Percentiles rank a stretch among this genome's conserved stretches.
phyloP scores from a whole-genome alignment of 1,140 invertebrate genomes.

The Metopolophium dirhodum region DNA sequence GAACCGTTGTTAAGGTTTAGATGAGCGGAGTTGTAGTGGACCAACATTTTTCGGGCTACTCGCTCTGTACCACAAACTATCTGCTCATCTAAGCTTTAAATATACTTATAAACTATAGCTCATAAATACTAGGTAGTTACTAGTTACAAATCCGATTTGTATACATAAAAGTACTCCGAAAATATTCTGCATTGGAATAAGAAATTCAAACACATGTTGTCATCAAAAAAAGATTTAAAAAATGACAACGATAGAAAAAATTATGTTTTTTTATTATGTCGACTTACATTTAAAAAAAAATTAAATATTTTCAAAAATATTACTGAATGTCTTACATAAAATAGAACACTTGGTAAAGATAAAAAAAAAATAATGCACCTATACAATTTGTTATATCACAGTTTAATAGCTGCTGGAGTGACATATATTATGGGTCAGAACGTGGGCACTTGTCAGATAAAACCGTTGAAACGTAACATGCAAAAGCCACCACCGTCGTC shows the following conservation, averaged over 20 bases:
- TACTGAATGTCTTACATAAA: not conserved
- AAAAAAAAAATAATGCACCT: not conserved
- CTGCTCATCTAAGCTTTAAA: no score
- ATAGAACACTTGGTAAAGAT: not conserved
- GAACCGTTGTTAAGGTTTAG: no score
- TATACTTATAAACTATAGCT: no score
- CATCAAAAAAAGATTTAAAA: not conserved
- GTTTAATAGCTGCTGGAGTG: slow-evolving; percentile 70
- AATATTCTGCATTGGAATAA: not conserved
- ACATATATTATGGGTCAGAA: slow-evolving; percentile 71
- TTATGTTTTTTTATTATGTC: not conserved
- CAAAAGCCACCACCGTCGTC: slow-evolving; percentile 58
- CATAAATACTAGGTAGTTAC: no score
- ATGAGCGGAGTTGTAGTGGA: no score
- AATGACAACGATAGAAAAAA: not conserved
- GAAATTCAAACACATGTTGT: not conserved
- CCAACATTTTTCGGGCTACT: no score
- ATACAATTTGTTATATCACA: slow-evolving; percentile 59
- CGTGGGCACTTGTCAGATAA: slow-evolving; percentile 65
- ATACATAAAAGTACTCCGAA: no score
- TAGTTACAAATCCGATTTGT: no score
- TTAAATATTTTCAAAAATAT: not conserved
- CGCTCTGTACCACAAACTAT: no score
- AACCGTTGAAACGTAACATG: slow-evolving; percentile 47
- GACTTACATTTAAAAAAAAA: not conserved